A percentile compares a stretch with the other conserved stretches of the same genome.
Evolutionary conservation across 2,113 vertebrate genomes (phyloP).

Genomic region (Amazona guildingii): DNA sequence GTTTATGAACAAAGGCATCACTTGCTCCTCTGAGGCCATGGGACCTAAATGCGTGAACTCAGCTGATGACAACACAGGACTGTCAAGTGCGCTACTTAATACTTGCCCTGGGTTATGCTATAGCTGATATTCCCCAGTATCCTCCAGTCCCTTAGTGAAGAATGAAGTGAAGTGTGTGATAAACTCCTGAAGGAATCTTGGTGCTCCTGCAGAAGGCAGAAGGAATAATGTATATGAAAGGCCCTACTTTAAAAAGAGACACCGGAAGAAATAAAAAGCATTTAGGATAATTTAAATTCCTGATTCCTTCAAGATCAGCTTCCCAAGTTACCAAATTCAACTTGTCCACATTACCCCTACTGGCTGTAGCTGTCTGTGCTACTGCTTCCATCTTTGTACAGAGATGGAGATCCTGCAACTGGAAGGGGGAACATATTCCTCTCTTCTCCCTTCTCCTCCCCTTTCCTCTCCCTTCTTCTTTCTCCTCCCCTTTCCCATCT

Average conservation of each 20-base stretch:
- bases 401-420: not conserved
- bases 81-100: not conserved
- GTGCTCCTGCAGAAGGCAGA: not conserved
- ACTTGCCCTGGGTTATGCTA: not conserved
- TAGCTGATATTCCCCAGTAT: not conserved
- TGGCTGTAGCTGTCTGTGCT: not conserved
- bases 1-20: not conserved
- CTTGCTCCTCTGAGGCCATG: not conserved
- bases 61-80: not conserved
- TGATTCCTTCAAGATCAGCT: not conserved
- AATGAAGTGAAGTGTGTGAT: not conserved
- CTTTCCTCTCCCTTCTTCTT: not conserved
- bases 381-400: accelerated
- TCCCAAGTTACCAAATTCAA: not conserved
- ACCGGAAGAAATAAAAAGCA: not conserved
- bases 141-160: not conserved
- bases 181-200: not conserved
- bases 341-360: not conserved
- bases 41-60: not conserved
- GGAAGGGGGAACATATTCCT: accelerated
- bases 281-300: not conserved
- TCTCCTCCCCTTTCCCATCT: no score
- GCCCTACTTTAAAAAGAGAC: not conserved
- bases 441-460: no score
- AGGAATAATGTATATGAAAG: not conserved